Evolutionary conservation across 37 sponge, comb jelly and placozoan genomes (phyloP).

Genomic region (Aplysina aerophoba): DNA sequence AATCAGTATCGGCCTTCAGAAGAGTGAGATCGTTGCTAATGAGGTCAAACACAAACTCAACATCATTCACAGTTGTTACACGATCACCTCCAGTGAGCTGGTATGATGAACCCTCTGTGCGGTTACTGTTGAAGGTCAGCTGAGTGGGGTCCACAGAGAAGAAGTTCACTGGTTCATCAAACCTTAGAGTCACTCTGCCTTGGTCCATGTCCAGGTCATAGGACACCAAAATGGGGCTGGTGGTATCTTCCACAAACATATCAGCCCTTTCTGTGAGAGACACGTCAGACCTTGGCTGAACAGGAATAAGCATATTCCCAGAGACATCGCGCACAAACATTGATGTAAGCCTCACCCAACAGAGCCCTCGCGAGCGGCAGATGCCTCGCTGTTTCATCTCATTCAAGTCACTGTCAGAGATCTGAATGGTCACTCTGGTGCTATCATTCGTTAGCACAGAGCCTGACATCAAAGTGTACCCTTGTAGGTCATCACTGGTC

Average conservation of each 20-base stretch:
- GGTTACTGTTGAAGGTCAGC: slow-evolving; percentile 59
- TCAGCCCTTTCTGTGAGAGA: slow-evolving; percentile 2
- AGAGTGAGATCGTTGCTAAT: slow-evolving; percentile 53
- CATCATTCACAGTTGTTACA: slow-evolving; percentile 41
- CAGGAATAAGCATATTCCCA: slow-evolving; percentile 50
- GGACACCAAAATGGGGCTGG: slow-evolving; percentile 53
- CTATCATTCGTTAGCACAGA: slow-evolving; percentile 50
- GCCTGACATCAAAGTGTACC: slow-evolving; percentile 66
- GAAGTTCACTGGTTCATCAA: slow-evolving; percentile 82
- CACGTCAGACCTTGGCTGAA: background rate
- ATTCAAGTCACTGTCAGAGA: slow-evolving; percentile 72
- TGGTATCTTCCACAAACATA: slow-evolving; percentile 68
- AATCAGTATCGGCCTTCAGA: slow-evolving; percentile 68
- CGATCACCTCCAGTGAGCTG: slow-evolving; percentile 60
- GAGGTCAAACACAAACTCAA: slow-evolving; percentile 53
- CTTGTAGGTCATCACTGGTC: background rate
- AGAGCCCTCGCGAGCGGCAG: slow-evolving; percentile 52
- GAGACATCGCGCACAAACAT: slow-evolving; percentile 71
- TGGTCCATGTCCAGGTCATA: slow-evolving; percentile 74
- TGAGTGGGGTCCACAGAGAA: slow-evolving; percentile 34
- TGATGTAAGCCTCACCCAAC: slow-evolving; percentile 62
- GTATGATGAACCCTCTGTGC: slow-evolving; percentile 37
- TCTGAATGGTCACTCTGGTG: slow-evolving; percentile 60
- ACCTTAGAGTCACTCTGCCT: slow-evolving; percentile 60
- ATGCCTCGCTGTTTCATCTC: slow-evolving; percentile 62